These are phyloP conservation scores for Drosophila cardini DNA, from an alignment of 1,140 invertebrate species.

Conservation along the genomic window DNA sequence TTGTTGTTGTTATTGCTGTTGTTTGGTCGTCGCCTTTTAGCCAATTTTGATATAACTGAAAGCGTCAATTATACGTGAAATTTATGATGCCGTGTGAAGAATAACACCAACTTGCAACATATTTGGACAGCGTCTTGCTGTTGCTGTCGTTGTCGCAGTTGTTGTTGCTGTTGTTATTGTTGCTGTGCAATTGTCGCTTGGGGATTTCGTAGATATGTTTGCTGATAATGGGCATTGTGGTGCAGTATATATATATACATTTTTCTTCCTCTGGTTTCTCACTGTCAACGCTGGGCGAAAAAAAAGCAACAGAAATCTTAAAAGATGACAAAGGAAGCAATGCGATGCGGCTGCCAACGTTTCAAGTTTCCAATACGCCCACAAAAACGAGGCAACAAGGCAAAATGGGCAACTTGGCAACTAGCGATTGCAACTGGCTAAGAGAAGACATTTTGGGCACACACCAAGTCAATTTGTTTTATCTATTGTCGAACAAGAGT, in stretches of 20 bases:
- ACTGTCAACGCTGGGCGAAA: slow-evolving; percentile 6
- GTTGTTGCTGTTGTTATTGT: slow-evolving; percentile 32
- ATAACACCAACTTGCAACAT: slow-evolving; percentile 83
- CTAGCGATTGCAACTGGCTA: slow-evolving; percentile 45
- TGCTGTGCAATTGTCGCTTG: slow-evolving; percentile 50
- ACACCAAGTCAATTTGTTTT: slow-evolving; percentile 84
- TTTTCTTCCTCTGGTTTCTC: slow-evolving; percentile 13
- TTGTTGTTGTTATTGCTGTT: slow-evolving; percentile 14
- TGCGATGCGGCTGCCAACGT: slow-evolving; percentile 46
- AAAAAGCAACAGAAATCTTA: slow-evolving; percentile 10
- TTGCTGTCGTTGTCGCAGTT: slow-evolving; percentile 30
- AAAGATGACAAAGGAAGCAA: slow-evolving; percentile 76
- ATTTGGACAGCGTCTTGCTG: slow-evolving; percentile 72
- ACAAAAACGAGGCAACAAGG: slow-evolving; percentile 48
- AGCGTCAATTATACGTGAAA: slow-evolving; percentile 84
- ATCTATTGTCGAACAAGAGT: slow-evolving; percentile 84
- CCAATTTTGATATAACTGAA: slow-evolving; percentile 84
- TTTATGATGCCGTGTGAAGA: slow-evolving; percentile 84
- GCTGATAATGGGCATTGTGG: slow-evolving; percentile 78
- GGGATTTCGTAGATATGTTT: slow-evolving; percentile 64
- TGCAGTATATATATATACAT: slow-evolving; percentile 58
- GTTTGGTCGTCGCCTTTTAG: slow-evolving; percentile 67
- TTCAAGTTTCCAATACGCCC: slow-evolving; percentile 59
- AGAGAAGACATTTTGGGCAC: slow-evolving; percentile 83
- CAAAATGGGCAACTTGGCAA: slow-evolving; percentile 2